A percentile compares a stretch with the other conserved stretches of the same genome.
Conservation (phyloP, 1,140 invertebrate species). For the Hylaeus volcanicus region DNA sequence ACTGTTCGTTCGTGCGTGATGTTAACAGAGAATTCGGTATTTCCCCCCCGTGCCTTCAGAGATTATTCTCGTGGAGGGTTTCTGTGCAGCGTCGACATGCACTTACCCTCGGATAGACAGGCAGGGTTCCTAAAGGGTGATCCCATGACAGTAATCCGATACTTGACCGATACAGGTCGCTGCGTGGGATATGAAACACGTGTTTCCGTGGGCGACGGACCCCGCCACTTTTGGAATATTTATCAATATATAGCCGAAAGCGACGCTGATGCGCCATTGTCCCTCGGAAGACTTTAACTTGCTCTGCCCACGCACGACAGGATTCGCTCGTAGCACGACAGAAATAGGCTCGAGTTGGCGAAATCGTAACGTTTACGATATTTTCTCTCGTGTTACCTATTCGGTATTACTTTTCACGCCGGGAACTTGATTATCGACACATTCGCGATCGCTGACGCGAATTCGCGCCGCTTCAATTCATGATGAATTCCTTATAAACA, state of each 20-base stretch:
- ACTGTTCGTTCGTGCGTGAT: slow-evolving; percentile 37
- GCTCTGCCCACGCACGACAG: too few species aligned
- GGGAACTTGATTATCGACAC: too few species aligned
- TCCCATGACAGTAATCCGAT: slow-evolving; percentile 60
- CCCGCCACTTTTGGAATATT: slow-evolving; percentile 53
- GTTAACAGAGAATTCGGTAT: slow-evolving; percentile 53
- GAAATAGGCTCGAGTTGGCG: too few species aligned
- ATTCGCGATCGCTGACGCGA: too few species aligned
- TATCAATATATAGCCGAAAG: slow-evolving; percentile 21
- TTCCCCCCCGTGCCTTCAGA: slow-evolving; percentile 41
- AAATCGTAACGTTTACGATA: too few species aligned
- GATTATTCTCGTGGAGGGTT: slow-evolving; percentile 54
- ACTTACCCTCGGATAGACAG: slow-evolving; percentile 55
- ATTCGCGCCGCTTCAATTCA: too few species aligned
- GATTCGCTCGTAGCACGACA: too few species aligned
- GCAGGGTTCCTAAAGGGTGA: slow-evolving; percentile 58
- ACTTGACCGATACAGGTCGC: slow-evolving; percentile 60
- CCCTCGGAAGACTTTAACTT: not conserved
- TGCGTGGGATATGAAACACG: slow-evolving; percentile 55
- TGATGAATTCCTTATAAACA: too few species aligned
- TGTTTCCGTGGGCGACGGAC: slow-evolving; percentile 49
- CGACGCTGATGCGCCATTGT: not conserved
- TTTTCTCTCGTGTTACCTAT: too few species aligned
- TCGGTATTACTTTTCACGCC: too few species aligned
- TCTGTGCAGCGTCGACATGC: slow-evolving; percentile 50